Base-by-base conservation (phyloP, 2,797 vertebrate species). In the Danio albolineatus region DNA sequence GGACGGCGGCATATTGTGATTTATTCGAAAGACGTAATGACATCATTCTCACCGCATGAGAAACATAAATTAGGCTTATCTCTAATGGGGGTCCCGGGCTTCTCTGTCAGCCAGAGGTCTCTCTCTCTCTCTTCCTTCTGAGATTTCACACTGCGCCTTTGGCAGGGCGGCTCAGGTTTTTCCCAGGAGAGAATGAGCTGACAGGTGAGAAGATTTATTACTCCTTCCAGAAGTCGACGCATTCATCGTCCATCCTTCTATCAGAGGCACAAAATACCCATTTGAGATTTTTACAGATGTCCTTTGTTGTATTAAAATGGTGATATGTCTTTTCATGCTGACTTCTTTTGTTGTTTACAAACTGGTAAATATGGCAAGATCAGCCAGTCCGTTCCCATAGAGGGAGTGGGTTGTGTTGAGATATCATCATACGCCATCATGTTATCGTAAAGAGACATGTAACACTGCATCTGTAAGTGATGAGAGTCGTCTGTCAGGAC, bases 11-110 rank as follows among this genome's bases (percentile, higher is more conserved):
- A 13, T 82, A 72, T 51, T 38, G 57, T 87, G 92, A 92, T 88
- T 94, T 90, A 92, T 92, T 83, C 82, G 65, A 61, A 83, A 83
- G 76, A 88, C 86, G 79, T 88, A 84, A 86, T 89, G 89, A 90
- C 88, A 92, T 82, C 86, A 92, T 91, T 88, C 89, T 89, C 82
- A 86, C 83, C 71, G 74, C 64, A 19, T 69, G 21, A n/a, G 67
- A 54, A 48, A 43, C 73, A 89, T 92, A 91, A 92, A 92, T 92
- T 90, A 88, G 82, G 85, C 76, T 82, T 57, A 36, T 73, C 75
- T 84, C 86, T 92, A 91, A 92, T 90, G 88, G 87, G 85, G 75
- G 84, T 81, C 14, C 57, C 48, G 78, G 86, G 82, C 79, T 80
- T 86, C 85, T 91, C 87, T 90, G 85, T 91, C 85, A 76, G 80